Percentiles rank a stretch among this genome's conserved stretches.
These are phyloP conservation scores for Silurus aristotelis DNA, from an alignment of 2,797 vertebrate species.

Conservation along the genomic window DNA sequence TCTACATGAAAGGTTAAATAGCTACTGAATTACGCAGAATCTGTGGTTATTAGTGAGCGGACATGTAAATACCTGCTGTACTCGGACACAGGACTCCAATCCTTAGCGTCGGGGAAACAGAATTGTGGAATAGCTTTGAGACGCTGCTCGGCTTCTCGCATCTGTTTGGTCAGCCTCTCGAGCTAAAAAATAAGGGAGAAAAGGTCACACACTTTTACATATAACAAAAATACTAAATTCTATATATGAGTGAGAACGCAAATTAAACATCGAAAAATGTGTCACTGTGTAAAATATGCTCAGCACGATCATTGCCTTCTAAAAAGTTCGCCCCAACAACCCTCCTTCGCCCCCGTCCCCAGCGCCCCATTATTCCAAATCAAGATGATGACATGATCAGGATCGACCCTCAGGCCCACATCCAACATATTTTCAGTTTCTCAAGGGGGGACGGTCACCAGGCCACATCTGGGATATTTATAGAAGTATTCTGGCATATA, in stretches of 20 bases:
- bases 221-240: background rate
- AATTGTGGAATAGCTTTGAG: conserved; percentile 98
- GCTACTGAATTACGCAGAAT: background rate
- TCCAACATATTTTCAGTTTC: conserved; percentile 58
- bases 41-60: background rate
- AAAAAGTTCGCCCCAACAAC: conserved; percentile 22
- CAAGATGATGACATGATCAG: conserved; percentile 45
- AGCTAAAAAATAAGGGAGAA: conserved; percentile 74
- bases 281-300: conserved; percentile 53
- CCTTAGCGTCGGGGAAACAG: conserved; percentile 97
- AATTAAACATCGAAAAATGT: background rate
- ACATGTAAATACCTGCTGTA: conserved; percentile 83
- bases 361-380: conserved; percentile 28
- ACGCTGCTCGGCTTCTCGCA: conserved; percentile 94
- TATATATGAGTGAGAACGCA: background rate
- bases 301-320: conserved; percentile 53
- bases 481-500: conserved; percentile 60
- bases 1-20: background rate
- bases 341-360: conserved; percentile 17
- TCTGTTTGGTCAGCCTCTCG: conserved; percentile 95
- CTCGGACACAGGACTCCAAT: conserved; percentile 93
- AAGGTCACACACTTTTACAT: background rate
- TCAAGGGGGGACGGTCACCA: conserved; percentile 51
- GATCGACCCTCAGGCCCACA: conserved; percentile 50
- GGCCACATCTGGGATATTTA: conserved; percentile 60